Evolutionary conservation across 1,140 invertebrate species (phyloP), one percentile per base, ranked within the genome.

Genomic region (Drosophila insularis): DNA sequence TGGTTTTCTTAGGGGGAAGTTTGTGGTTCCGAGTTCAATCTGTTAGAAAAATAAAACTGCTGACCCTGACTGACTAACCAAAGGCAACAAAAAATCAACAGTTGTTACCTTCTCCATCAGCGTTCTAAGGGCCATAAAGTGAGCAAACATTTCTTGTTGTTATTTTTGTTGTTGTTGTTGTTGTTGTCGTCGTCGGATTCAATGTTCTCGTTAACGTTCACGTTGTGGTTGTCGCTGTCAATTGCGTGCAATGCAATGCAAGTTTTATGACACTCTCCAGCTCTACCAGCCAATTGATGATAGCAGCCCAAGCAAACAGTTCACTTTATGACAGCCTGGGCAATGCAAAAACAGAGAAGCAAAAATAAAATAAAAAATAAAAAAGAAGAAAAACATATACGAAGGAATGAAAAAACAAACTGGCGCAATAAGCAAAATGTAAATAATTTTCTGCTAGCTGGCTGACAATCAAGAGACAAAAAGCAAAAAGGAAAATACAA

Each of bases 171-270:
- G 17, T 50, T 21, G 8, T 72, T 27, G 53, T 63, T 54, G 62
- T 21, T 31, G 62, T 53, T 40, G 40, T 31, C n/a, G 17, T 61
- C 19, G 59, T 27, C 55, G 21, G 43, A 27, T 27, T 27, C 27
- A 27, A 27, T 27, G 27, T 27, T 27, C 27, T 27, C 63, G 74
- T 64, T 56, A 39, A 39, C 61, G 31, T 40, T 56, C 27, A 10
- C n/a, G 39, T 40, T 40, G 39, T n/a, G 10, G 50, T 35, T 68
- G 67, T 62, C 60, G 73, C 58, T 77, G 74, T 77, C 37, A 74
- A 84, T 82, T 84, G 80, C 80, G 66, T 74, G 82, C 74, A 85
- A 80, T 85, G 81, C 81, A 78, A 78, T 87, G 84, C 82, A 82
- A 81, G 69, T 86, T 86, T 86, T 86, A 86, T 86, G 82, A 46